These are phyloP conservation scores for Tenthredo notha DNA, from an alignment of 2,888 invertebrate genomes.

Conservation along the genomic window DNA sequence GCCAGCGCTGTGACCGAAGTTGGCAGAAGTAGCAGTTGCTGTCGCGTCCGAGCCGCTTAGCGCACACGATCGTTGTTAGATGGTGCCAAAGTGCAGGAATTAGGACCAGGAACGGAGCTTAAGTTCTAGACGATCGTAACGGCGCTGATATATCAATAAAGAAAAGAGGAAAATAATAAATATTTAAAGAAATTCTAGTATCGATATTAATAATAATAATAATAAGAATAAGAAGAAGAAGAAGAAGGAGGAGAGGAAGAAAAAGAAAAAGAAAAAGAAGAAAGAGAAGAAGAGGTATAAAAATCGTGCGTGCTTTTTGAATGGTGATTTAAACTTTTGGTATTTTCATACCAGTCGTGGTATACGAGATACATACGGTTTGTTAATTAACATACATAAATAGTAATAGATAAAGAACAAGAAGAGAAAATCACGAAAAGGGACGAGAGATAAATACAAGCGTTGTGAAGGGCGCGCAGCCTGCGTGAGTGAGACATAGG, in stretches of 20 bases:
- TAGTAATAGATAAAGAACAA: background rate
- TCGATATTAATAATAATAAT: background rate
- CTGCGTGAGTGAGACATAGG: background rate
- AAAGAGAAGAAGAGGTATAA: background rate
- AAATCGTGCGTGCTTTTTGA: constrained; percentile 3
- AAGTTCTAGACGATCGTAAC: constrained; percentile 20
- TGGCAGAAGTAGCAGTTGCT: constrained; percentile 58
- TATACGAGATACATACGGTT: background rate
- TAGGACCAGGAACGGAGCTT: constrained; percentile 50
- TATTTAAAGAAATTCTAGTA: background rate
- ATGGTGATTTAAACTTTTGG: background rate
- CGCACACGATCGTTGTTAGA: constrained; percentile 59
- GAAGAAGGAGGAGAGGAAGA: background rate
- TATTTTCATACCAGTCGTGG: background rate
- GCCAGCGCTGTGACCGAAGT: constrained; percentile 73
- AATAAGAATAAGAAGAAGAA: background rate
- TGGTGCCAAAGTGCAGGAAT: constrained; percentile 56
- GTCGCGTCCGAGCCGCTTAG: constrained; percentile 63
- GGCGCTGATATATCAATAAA: background rate
- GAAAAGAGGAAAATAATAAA: background rate
- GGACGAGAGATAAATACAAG: background rate
- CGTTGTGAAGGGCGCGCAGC: background rate
- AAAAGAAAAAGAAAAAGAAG: background rate
- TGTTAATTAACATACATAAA: background rate
- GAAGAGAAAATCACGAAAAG: background rate